Evolutionary conservation across 2,113 vertebrate species (phyloP).

Genomic region (Athene noctua): DNA sequence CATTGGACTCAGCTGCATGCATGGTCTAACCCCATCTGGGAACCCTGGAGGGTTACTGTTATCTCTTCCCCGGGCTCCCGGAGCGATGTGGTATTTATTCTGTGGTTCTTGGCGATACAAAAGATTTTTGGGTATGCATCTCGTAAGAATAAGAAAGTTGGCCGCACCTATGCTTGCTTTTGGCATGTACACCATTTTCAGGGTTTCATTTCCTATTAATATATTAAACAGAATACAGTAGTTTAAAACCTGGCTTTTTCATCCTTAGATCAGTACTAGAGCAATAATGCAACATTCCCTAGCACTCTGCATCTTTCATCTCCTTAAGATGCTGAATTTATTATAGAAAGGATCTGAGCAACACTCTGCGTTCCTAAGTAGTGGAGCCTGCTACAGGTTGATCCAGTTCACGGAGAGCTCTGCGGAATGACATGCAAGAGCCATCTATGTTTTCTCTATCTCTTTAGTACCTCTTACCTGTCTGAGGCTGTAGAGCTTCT

Average conservation of each 20-base stretch:
- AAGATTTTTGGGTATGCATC: constrained; percentile 47
- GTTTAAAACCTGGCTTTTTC: constrained; percentile 35
- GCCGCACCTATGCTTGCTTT: constrained; percentile 35
- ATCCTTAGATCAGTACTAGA: constrained; percentile 29
- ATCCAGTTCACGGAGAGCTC: background rate
- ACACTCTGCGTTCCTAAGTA: background rate
- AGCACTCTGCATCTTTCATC: background rate
- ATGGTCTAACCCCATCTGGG: background rate
- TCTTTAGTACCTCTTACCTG: background rate
- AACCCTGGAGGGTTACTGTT: constrained; percentile 37
- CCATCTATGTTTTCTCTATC: background rate
- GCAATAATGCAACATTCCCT: background rate
- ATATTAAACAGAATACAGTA: constrained; percentile 51
- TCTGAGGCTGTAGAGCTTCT: background rate
- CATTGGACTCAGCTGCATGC: background rate
- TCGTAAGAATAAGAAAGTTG: constrained; percentile 46
- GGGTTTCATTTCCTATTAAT: constrained; percentile 47
- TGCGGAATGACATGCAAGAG: background rate
- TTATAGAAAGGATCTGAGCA: background rate
- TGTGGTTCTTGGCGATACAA: constrained; percentile 52
- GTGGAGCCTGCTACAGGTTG: background rate
- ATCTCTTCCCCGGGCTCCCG: constrained; percentile 37
- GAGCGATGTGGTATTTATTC: constrained; percentile 23
- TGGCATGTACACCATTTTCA: constrained; percentile 31
- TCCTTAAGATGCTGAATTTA: constrained; percentile 9